phyloP scores from a whole-genome alignment of 1,140 invertebrate species.

The Panagrolaimus sp. region DNA sequence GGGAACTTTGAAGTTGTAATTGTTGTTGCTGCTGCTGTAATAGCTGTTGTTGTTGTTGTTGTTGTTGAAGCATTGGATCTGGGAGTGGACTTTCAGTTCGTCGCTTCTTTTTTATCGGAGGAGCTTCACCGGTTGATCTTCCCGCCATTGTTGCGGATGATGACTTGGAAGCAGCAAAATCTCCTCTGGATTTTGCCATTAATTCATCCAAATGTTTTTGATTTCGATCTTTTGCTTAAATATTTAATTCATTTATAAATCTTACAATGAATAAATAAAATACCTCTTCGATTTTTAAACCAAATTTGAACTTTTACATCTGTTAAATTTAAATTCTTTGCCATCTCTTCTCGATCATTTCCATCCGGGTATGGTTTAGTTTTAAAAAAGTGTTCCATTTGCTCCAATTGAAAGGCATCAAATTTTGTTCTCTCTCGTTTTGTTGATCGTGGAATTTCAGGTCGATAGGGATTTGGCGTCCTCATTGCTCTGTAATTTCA shows the following conservation, averaged over 20 bases:
- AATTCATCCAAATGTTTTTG: not conserved
- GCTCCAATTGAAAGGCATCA: not conserved
- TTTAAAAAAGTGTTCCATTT: conserved; percentile 6
- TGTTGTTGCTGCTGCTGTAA: not conserved
- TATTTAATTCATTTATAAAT: too few relatives aligned
- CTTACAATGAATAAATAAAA: too few relatives aligned
- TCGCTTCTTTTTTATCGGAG: not conserved
- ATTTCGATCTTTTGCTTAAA: conserved; percentile 3
- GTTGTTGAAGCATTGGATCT: not conserved
- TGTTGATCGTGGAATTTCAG: not conserved
- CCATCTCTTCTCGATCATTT: not conserved
- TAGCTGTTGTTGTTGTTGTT: not conserved
- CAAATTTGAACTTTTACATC: conserved; percentile 6
- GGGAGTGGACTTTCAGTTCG: not conserved
- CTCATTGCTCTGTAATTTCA: conserved; percentile 3
- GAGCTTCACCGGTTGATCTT: not conserved
- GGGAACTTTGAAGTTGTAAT: too few relatives aligned
- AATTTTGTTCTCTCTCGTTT: conserved; percentile 12
- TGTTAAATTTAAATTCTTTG: not conserved
- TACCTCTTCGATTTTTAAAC: conserved; percentile 7
- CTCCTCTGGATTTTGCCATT: not conserved
- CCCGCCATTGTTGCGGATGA: not conserved
- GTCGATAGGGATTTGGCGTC: not conserved
- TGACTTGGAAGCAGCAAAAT: not conserved
- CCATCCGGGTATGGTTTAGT: not conserved